Evolutionary conservation across 1,140 invertebrate species (phyloP).

Genomic region (Lordiphosa stackelbergi): DNA sequence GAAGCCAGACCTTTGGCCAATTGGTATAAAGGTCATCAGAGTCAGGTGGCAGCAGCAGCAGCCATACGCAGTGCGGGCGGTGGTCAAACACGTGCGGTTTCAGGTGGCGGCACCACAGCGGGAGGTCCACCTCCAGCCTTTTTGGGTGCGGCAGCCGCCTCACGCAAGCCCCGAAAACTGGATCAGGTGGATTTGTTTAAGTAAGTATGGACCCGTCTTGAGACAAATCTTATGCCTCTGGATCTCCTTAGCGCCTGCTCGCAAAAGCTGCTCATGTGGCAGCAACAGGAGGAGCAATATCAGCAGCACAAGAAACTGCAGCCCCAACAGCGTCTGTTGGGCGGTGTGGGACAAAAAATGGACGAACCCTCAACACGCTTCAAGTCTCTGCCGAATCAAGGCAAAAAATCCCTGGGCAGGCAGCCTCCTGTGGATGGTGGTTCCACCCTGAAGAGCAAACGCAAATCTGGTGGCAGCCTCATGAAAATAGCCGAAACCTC

Average conservation of each 20-base stretch:
- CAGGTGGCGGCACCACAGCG: background rate
- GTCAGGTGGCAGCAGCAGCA: conserved; percentile 23
- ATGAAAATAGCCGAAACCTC: conserved; percentile 67
- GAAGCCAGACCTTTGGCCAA: conserved; percentile 36
- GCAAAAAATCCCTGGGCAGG: conserved; percentile 9
- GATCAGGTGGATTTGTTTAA: conserved; percentile 69
- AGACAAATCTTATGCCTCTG: too few relatives aligned
- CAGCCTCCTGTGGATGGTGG: background rate
- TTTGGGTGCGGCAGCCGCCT: conserved; percentile 17
- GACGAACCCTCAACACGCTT: conserved; percentile 18
- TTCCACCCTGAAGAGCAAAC: conserved; percentile 33
- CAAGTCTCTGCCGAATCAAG: conserved; percentile 5
- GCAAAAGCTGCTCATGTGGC: conserved; percentile 70
- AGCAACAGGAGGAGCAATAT: conserved; percentile 46
- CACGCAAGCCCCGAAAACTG: conserved; percentile 41
- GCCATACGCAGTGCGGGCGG: conserved; percentile 22
- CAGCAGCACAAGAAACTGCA: conserved; percentile 45
- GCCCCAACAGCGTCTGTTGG: conserved; percentile 30
- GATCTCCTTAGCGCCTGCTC: conserved; percentile 57
- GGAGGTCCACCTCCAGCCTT: conserved; percentile 26
- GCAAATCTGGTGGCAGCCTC: conserved; percentile 52
- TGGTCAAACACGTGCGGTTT: conserved; percentile 22
- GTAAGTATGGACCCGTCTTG: too few relatives aligned
- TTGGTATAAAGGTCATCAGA: conserved; percentile 46
- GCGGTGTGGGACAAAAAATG: conserved; percentile 22